Evolutionary conservation across 2,888 invertebrate genomes (phyloP), one percentile per base, ranked within the genome.

Genomic region (Apodemia zela): DNA sequence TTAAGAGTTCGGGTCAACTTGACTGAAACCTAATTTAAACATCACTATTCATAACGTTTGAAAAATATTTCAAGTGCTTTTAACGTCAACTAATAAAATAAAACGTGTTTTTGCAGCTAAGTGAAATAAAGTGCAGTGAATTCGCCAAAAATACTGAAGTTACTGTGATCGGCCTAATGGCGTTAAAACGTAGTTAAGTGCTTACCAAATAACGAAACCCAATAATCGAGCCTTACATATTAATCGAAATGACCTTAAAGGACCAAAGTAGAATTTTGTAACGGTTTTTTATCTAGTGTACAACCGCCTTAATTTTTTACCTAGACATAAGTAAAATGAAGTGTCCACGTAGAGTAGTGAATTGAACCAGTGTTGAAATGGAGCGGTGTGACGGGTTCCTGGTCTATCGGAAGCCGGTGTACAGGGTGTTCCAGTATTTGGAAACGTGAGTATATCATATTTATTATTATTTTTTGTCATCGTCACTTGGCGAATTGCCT

Each of bases 401-500:
- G 85, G 94, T 95, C 92, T 96, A 95, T 93, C 94, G 95, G 82
- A 95, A 95, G 84, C 96, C 96, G 82, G 95, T 95, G 72, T 96
- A 96, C 91, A 93, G 95, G 92, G 95, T 95, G 82, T 95, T 96
- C 93, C 95, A 95, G 93, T 96, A 95, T 92, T 93, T 96, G 85
- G 96, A 96, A 92, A 95, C 95, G 96, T 96, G 92, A 95, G 95
- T 95, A n/a, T 35, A 47, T 45, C 29, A 25, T 61, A 25, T 8
- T 38, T 13, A 15, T 4, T 38, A 38, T 13, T 38, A 11, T 38
- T 38, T 8, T 33, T 33, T 49, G 18, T 17, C 51, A 29, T 29
- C 49, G 11, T 25, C 61, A 61, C 49, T 61, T 49, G 18, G 61
- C 29, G 29, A 3, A 29, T n/a, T n/a, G n/a, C n/a, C n/a, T n/a